Evolutionary conservation across 2,113 vertebrate genomes (phyloP).

Genomic region (Anhinga anhinga): DNA sequence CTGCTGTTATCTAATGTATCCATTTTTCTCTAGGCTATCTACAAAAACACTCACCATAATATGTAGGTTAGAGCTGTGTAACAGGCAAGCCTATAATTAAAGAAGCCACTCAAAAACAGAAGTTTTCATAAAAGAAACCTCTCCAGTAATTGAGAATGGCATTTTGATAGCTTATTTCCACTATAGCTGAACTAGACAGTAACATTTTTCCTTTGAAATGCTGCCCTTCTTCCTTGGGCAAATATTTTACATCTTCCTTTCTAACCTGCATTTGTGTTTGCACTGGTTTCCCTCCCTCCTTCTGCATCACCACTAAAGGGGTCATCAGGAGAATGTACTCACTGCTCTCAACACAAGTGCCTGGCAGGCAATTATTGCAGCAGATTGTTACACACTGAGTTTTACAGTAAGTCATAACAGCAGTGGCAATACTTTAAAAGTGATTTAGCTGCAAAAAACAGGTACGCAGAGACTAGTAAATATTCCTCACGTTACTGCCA

Average conservation of each 20-base stretch:
- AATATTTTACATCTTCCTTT: slow-evolving; percentile 32
- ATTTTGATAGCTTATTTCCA: slow-evolving; percentile 37
- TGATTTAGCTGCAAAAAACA: slow-evolving; percentile 4
- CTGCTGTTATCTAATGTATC: slow-evolving; percentile 20
- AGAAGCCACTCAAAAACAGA: slow-evolving; percentile 31
- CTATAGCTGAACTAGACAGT: slow-evolving; percentile 3
- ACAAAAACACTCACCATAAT: slow-evolving; percentile 21
- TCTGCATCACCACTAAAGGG: slow-evolving; percentile 46
- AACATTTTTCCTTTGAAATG: slow-evolving; percentile 43
- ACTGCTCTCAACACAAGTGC: slow-evolving; percentile 19
- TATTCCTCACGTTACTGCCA: neutral
- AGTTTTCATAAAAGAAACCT: slow-evolving; percentile 51
- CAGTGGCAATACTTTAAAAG: slow-evolving; percentile 5
- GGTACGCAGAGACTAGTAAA: neutral
- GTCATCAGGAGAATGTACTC: slow-evolving; percentile 31
- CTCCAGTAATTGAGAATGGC: slow-evolving; percentile 44
- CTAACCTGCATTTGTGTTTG: slow-evolving; percentile 16
- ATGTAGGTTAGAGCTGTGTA: slow-evolving; percentile 10
- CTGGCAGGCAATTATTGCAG: slow-evolving; percentile 54
- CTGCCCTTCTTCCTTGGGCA: slow-evolving; percentile 9
- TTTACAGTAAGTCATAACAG: slow-evolving; percentile 13
- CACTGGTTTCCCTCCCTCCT: slow-evolving; percentile 42
- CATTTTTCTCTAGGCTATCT: slow-evolving; percentile 17
- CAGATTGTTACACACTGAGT: neutral
- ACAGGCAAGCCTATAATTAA: slow-evolving; percentile 48